phyloP scores from a whole-genome alignment of 2,797 vertebrate species.

The Lateolabrax maculatus region DNA sequence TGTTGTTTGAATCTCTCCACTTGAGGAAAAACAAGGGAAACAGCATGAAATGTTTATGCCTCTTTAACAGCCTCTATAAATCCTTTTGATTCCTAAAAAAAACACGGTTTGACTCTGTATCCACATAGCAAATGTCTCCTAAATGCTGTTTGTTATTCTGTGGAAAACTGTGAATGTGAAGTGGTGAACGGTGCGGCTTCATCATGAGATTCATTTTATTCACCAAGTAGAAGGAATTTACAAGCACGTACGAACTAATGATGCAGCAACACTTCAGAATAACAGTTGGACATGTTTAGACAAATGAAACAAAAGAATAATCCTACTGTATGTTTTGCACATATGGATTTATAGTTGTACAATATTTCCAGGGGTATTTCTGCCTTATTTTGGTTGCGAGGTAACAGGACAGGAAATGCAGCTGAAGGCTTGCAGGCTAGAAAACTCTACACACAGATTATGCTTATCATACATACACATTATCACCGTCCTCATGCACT shows the following conservation, averaged over 20 bases:
- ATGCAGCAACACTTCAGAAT: not conserved
- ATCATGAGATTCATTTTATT: too few species aligned
- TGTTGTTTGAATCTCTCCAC: constrained; percentile 4
- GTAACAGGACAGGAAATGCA: too few species aligned
- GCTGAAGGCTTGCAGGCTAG: too few species aligned
- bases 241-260: not conserved
- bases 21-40: not conserved
- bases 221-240: too few species aligned
- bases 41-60: not conserved
- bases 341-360: too few species aligned
- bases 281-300: not conserved
- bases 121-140: not conserved
- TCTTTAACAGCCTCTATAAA: not conserved
- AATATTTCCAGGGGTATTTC: too few species aligned
- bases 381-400: too few species aligned
- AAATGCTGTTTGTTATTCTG: not conserved
- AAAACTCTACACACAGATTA: not conserved
- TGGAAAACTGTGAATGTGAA: not conserved
- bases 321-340: too few species aligned
- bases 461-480: not conserved
- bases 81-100: not conserved
- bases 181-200: too few species aligned
- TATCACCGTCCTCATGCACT: not conserved
- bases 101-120: not conserved
- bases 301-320: too few species aligned